Evolutionary conservation across 2,797 vertebrate species (phyloP), one percentile per base, ranked within the genome.

Genomic region (Phoebastria nigripes): DNA sequence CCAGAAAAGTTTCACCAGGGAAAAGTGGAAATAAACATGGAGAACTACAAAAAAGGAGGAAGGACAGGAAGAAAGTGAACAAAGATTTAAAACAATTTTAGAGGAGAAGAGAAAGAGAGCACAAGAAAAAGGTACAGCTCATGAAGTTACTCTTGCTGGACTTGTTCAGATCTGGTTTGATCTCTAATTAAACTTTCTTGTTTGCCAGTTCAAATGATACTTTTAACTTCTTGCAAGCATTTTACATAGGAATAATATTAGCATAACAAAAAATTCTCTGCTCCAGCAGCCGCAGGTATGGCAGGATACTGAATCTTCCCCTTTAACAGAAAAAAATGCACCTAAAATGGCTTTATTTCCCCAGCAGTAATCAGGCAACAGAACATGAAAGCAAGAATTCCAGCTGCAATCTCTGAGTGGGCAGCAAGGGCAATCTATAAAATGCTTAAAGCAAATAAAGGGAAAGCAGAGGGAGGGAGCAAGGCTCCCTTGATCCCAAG

Each of bases 341-440:
- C 31, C 26, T 51, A n/a, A 74, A 78, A 54, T 9, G 19, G 46
- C 33, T 89, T 71, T 87, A 74, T 81, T 94, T 90, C 31, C 24
- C 33, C 69, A 89, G 49, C 42, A 91, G 54, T 44, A 84, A 42
- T 72, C 61, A 72, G n/a, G 47, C 46, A 91, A 78, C 24, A 59
- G 24, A 74, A 90, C 61, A 91, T 69, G 29, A 94, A 94, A 90
- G 77, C 44, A 85, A 83, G 39, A 93, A 94, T 86, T 91, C 51
- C 66, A 88, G 76, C 41, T 76, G 58, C 25, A 73, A 81, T 17
- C 26, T 88, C 73, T 7, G 42, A 90, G 84, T 61, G 42, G 28
- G 61, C 37, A 93, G 61, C 67, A 82, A 90, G 22, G 28, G 16
- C 9, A 7, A 82, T 37, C 55, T 46, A 41, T 62, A 79, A 81